These are phyloP conservation scores for Dallia pectoralis DNA, from an alignment of 2,797 vertebrate species.

Conservation along the genomic window DNA sequence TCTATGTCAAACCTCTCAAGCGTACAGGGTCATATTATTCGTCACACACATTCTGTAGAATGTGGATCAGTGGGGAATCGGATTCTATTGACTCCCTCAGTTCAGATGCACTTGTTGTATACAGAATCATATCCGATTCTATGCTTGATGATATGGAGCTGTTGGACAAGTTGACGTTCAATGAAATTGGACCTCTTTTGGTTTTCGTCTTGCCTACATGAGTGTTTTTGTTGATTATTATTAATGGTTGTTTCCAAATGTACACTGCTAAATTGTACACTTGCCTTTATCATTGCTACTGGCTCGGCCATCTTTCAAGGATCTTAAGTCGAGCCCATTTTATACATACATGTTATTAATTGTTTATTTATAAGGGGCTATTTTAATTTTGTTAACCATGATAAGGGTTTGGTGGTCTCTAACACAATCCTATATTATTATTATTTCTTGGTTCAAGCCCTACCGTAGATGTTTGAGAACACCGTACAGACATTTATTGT, in stretches of 20 bases:
- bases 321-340: neutral
- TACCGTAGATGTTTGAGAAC: neutral
- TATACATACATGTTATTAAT: neutral
- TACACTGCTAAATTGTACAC: slow-evolving; percentile 38
- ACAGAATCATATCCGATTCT: neutral
- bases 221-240: slow-evolving; percentile 24
- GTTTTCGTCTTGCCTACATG: slow-evolving; percentile 14
- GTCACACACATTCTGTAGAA: neutral
- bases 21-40: slow-evolving; percentile 13
- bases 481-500: neutral
- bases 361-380: slow-evolving; percentile 1
- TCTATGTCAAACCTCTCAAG: slow-evolving; percentile 31
- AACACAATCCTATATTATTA: neutral
- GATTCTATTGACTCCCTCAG: slow-evolving; percentile 32
- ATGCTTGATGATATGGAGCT: slow-evolving; percentile 19
- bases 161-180: slow-evolving; percentile 19
- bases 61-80: slow-evolving; percentile 25
- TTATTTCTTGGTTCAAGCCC: neutral
- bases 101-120: slow-evolving; percentile 55
- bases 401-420: neutral
- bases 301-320: neutral
- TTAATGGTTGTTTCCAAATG: slow-evolving; percentile 11
- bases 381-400: neutral
- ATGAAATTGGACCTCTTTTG: slow-evolving; percentile 13
- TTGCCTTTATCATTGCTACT: neutral